Percentiles rank a stretch among this genome's conserved stretches.
Evolutionary conservation across 2,888 invertebrate genomes (phyloP).

Genomic region (Athalia circularis): DNA sequence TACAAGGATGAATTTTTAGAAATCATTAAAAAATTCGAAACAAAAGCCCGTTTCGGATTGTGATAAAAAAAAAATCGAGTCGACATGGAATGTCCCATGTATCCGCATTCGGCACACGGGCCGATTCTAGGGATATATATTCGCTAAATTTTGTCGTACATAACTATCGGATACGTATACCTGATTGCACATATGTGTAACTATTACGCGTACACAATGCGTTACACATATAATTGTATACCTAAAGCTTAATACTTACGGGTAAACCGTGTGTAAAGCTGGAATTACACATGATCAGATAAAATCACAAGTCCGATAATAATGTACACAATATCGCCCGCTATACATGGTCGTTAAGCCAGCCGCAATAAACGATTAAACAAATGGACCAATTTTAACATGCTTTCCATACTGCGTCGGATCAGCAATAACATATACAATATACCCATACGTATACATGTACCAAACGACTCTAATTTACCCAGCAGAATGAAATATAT

Average conservation of each 20-base stretch:
- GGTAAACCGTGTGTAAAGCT: slow-evolving; percentile 18
- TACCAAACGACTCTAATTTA: not conserved
- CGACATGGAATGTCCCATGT: too few relatives aligned
- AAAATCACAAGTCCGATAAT: not conserved
- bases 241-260: too few relatives aligned
- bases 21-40: too few relatives aligned
- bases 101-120: too few relatives aligned
- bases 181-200: not conserved
- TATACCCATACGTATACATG: not conserved
- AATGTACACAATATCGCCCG: not conserved
- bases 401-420: not conserved
- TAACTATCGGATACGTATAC: too few relatives aligned
- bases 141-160: too few relatives aligned
- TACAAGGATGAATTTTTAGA: too few relatives aligned
- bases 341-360: not conserved
- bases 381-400: slow-evolving; percentile 21
- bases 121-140: too few relatives aligned
- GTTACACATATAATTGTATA: not conserved
- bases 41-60: too few relatives aligned
- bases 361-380: slow-evolving; percentile 29
- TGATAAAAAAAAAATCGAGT: too few relatives aligned
- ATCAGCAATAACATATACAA: slow-evolving; percentile 21
- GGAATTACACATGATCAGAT: slow-evolving; percentile 18
- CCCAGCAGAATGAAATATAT: not conserved
- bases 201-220: not conserved